Conservation (phyloP, 2,113 vertebrate species). For the Nyctibius bracteatus region DNA sequence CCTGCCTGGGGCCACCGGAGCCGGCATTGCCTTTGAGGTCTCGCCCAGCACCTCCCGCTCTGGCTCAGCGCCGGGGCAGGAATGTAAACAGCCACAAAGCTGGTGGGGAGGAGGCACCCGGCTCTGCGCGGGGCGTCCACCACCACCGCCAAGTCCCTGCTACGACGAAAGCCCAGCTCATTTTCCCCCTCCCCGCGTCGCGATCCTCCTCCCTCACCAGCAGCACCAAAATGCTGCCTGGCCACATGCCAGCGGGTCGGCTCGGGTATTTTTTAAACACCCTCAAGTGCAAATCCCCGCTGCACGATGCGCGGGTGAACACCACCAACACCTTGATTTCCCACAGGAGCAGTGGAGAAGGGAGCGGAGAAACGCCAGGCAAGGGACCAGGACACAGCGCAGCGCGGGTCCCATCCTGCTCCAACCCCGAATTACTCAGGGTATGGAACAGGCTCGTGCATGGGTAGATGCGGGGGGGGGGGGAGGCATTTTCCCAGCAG, state of each 20-base stretch:
- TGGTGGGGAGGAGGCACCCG: background rate
- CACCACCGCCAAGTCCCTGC: fast-evolving
- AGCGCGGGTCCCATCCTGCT: background rate
- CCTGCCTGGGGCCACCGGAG: background rate
- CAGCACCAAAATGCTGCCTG: background rate
- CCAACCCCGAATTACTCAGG: background rate
- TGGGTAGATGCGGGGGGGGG: fast-evolving
- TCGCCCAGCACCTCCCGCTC: fast-evolving
- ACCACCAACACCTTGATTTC: background rate
- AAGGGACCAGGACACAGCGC: background rate
- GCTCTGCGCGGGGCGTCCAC: background rate
- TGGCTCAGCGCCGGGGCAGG: background rate
- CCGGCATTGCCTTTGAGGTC: background rate
- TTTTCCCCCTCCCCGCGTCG: background rate
- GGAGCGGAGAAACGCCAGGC: background rate
- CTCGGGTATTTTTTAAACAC: fast-evolving
- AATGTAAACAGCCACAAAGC: background rate
- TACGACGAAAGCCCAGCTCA: fast-evolving
- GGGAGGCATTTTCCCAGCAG: fast-evolving
- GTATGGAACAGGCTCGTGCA: fast-evolving
- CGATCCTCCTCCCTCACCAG: fast-evolving
- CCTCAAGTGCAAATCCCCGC: background rate
- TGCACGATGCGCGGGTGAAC: background rate
- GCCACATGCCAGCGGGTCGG: background rate
- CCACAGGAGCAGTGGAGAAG: background rate